Percentiles rank a stretch among this genome's conserved stretches.
Conservation (phyloP, 2,113 vertebrate species). For the Cyprinodon tularosa region DNA sequence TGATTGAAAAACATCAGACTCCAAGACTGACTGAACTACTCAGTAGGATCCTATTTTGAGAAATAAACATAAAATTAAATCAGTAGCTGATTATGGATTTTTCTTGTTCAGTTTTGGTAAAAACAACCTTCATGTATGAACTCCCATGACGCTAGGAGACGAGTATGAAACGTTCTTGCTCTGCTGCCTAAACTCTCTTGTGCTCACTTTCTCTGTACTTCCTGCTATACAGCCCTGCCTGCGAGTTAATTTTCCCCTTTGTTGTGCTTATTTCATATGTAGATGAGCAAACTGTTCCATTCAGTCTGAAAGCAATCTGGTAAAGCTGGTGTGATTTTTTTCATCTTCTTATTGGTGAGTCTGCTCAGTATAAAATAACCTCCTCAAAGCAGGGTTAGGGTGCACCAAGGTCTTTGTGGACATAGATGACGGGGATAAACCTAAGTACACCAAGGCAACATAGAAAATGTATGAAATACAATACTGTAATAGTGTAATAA, state of each 20-base stretch:
- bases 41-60: slow-evolving; percentile 13
- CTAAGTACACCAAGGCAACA: neutral
- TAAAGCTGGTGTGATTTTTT: slow-evolving; percentile 45
- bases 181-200: slow-evolving; percentile 14
- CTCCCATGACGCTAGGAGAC: slow-evolving; percentile 15
- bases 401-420: neutral
- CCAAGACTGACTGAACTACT: slow-evolving; percentile 8
- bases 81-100: slow-evolving; percentile 11
- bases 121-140: slow-evolving; percentile 20
- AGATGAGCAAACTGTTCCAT: slow-evolving; percentile 58
- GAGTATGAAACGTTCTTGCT: slow-evolving; percentile 24
- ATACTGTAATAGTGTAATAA: no score
- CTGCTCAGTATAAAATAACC: slow-evolving; percentile 20
- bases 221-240: slow-evolving; percentile 50
- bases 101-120: slow-evolving; percentile 19
- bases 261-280: slow-evolving; percentile 61
- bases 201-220: slow-evolving; percentile 37
- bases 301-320: slow-evolving; percentile 45
- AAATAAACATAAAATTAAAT: slow-evolving; percentile 34
- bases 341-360: slow-evolving; percentile 39
- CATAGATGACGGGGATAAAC: neutral
- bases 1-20: slow-evolving; percentile 23
- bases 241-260: slow-evolving; percentile 58
- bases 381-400: slow-evolving; percentile 13
- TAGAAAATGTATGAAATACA: neutral